phyloP scores from a whole-genome alignment of 2,888 invertebrate species.

The Euproctis similis region DNA sequence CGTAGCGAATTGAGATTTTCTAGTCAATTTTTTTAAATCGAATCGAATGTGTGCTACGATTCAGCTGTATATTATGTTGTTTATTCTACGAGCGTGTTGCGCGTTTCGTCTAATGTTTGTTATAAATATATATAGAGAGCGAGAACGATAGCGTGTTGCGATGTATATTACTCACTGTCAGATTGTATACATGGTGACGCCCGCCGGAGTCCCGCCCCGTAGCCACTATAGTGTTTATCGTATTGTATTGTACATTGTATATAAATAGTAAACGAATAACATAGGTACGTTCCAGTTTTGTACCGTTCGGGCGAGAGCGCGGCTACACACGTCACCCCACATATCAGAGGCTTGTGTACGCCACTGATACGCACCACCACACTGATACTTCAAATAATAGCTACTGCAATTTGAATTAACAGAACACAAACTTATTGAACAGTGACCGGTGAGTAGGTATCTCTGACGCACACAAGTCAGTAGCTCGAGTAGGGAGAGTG shows the following conservation, averaged over 20 bases:
- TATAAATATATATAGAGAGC: conserved; percentile 62
- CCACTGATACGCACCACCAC: conserved; percentile 32
- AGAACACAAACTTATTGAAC: too few species aligned
- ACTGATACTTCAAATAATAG: too few species aligned
- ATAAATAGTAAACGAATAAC: conserved; percentile 64
- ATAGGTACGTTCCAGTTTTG: conserved; percentile 64
- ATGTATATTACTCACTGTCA: conserved; percentile 68
- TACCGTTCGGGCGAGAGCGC: conserved; percentile 50
- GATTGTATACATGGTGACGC: conserved; percentile 60
- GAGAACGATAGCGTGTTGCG: conserved; percentile 68
- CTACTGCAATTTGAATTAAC: too few species aligned
- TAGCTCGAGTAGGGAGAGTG: conserved; percentile 70
- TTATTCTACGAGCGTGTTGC: conserved; percentile 58
- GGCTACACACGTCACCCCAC: conserved; percentile 72
- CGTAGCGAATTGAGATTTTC: conserved; percentile 70
- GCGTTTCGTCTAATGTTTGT: conserved; percentile 62
- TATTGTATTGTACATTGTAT: conserved; percentile 72
- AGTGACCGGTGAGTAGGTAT: conserved; percentile 30
- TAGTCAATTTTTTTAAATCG: conserved; percentile 72
- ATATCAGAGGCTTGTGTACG: conserved; percentile 69
- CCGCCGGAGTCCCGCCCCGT: conserved; percentile 54
- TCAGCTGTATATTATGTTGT: conserved; percentile 71
- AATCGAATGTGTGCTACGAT: conserved; percentile 69
- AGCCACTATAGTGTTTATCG: conserved; percentile 58
- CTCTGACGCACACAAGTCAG: conserved; percentile 57